These are phyloP conservation scores for Pedionomus torquatus DNA, from an alignment of 2,113 vertebrate species.

Conservation along the genomic window DNA sequence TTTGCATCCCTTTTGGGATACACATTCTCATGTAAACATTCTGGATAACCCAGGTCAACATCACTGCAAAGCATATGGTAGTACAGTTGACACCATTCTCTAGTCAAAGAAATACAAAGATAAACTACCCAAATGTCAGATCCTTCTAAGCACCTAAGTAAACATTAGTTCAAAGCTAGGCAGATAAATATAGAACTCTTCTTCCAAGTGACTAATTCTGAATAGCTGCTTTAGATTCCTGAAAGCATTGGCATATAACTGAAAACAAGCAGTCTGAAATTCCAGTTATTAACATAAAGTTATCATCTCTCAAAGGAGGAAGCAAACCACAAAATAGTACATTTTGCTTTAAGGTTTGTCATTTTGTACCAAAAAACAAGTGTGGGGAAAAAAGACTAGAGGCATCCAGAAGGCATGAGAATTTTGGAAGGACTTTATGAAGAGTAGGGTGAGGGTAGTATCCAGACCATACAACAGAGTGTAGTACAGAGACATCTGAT, in stretches of 20 bases:
- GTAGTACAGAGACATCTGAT: not conserved
- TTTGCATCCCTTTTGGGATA: not conserved
- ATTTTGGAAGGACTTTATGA: not conserved
- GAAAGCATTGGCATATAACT: not conserved
- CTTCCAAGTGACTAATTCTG: not conserved
- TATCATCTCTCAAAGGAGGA: not conserved
- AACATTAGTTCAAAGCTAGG: not conserved
- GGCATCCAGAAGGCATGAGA: not conserved
- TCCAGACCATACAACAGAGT: not conserved
- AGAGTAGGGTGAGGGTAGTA: not conserved
- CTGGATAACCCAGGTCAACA: not conserved
- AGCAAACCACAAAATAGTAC: not conserved
- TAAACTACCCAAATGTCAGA: not conserved
- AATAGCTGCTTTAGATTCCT: not conserved
- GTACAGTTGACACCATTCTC: not conserved
- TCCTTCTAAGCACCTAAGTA: not conserved
- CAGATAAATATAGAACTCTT: not conserved
- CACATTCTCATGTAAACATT: not conserved
- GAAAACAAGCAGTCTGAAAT: not conserved
- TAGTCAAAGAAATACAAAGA: not conserved
- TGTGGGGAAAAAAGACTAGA: rapidly evolving
- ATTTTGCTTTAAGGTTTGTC: not conserved
- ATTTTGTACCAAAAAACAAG: not conserved
- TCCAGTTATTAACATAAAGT: not conserved
- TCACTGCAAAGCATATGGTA: not conserved